phyloP scores from a whole-genome alignment of 2,797 vertebrate genomes.

The Urophycis tenuis region DNA sequence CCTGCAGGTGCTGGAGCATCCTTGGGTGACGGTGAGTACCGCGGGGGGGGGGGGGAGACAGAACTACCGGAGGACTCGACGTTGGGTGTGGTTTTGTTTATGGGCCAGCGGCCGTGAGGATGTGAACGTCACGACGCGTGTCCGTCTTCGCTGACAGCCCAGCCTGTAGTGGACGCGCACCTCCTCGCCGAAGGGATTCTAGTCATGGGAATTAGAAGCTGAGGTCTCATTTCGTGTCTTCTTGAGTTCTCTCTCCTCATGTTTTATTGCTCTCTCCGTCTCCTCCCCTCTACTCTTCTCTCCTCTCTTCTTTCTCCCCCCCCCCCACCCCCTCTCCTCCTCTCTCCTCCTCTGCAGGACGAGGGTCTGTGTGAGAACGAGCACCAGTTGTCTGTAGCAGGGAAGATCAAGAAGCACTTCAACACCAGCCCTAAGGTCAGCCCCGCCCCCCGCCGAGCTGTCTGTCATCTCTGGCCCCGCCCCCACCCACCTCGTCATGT shows the following conservation, averaged over 20 bases:
- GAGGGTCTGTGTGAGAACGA: slow-evolving; percentile 91
- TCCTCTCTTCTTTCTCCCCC: neutral
- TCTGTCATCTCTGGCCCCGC: slow-evolving; percentile 97
- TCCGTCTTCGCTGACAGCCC: neutral
- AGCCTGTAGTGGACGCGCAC: neutral
- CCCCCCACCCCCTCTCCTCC: too few species aligned
- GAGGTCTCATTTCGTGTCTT: neutral
- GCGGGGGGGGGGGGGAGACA: neutral
- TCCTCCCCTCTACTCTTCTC: too few species aligned
- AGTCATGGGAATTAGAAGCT: too few species aligned
- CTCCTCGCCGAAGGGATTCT: neutral
- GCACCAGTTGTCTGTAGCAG: slow-evolving; percentile 92
- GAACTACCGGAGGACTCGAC: neutral
- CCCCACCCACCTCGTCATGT: neutral
- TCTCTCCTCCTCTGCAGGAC: slow-evolving; percentile 68
- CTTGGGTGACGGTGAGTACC: slow-evolving; percentile 92
- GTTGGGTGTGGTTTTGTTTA: neutral
- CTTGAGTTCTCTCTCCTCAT: neutral
- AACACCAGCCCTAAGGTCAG: slow-evolving; percentile 85
- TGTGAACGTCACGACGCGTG: neutral
- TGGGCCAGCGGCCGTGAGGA: neutral
- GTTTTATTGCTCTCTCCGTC: neutral
- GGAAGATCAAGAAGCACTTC: slow-evolving; percentile 99
- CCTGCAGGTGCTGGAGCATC: slow-evolving; percentile 91
- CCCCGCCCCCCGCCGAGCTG: slow-evolving; percentile 85